These are phyloP conservation scores for Romanogobio albipinnatus DNA, from an alignment of 2,113 vertebrate species.

Conservation along the genomic window DNA sequence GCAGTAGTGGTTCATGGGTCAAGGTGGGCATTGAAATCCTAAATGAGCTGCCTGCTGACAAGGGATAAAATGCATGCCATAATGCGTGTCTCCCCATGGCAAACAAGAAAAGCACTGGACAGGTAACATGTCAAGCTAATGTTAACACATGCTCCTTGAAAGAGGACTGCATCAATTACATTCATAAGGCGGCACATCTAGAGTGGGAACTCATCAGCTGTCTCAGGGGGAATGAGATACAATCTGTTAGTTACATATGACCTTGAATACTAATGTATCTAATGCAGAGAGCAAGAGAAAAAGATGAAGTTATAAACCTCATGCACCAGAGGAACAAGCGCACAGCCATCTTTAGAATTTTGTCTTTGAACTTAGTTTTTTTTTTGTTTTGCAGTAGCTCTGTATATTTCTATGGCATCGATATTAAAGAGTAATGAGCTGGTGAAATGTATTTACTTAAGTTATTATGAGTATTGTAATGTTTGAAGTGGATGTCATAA, in stretches of 20 bases:
- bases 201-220: constrained; percentile 3
- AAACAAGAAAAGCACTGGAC: constrained; percentile 9
- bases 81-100: not conserved
- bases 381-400: too few relatives aligned
- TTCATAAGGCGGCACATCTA: constrained; percentile 39
- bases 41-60: constrained; percentile 11
- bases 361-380: too few relatives aligned
- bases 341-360: too few relatives aligned
- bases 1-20: constrained; percentile 1
- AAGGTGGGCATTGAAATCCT: constrained; percentile 10
- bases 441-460: too few relatives aligned
- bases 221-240: not conserved
- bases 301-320: not conserved
- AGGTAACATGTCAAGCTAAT: constrained; percentile 36
- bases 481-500: too few relatives aligned
- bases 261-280: constrained; percentile 39
- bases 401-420: too few relatives aligned
- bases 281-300: not conserved
- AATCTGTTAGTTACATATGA: constrained; percentile 33
- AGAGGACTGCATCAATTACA: constrained; percentile 54
- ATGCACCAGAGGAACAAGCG: too few relatives aligned
- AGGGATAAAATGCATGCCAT: not conserved
- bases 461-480: too few relatives aligned
- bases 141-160: constrained; percentile 43
- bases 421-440: too few relatives aligned